phyloP scores from a whole-genome alignment of 2,888 invertebrate species.

The Dryocosmus kuriphilus region DNA sequence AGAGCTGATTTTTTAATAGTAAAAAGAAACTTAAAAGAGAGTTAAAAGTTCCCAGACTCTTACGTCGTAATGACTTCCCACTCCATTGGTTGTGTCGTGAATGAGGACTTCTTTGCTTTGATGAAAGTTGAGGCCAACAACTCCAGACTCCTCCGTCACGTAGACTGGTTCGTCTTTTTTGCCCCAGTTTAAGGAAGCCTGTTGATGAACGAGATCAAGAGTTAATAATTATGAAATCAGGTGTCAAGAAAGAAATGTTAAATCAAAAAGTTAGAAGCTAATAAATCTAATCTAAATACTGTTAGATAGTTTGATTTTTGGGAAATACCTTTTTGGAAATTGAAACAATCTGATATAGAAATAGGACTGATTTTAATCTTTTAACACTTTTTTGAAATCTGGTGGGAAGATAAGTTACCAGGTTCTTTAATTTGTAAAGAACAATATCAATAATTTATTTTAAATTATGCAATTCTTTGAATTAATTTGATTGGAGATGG shows the following conservation, averaged over 20 bases:
- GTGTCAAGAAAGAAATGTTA: neutral
- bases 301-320: neutral
- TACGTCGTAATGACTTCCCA: conserved; percentile 80
- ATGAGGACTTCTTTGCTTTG: conserved; percentile 94
- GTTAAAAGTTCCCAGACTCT: conserved; percentile 62
- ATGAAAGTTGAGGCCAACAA: conserved; percentile 92
- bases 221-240: conserved; percentile 18
- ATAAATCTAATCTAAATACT: neutral
- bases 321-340: too few relatives aligned
- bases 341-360: too few relatives aligned
- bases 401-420: too few relatives aligned
- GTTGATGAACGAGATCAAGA: conserved; percentile 26
- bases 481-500: neutral
- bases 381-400: too few relatives aligned
- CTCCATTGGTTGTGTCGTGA: conserved; percentile 85
- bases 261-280: neutral
- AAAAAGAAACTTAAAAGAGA: neutral
- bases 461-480: neutral
- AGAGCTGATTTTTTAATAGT: neutral
- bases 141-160: conserved; percentile 91
- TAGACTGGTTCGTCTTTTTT: conserved; percentile 90
- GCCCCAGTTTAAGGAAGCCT: conserved; percentile 89
- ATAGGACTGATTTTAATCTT: too few relatives aligned
- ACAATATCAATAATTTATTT: neutral
- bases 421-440: neutral